These are phyloP conservation scores for Keiferia lycopersicella DNA, from an alignment of 2,888 invertebrate genomes.

Conservation along the genomic window DNA sequence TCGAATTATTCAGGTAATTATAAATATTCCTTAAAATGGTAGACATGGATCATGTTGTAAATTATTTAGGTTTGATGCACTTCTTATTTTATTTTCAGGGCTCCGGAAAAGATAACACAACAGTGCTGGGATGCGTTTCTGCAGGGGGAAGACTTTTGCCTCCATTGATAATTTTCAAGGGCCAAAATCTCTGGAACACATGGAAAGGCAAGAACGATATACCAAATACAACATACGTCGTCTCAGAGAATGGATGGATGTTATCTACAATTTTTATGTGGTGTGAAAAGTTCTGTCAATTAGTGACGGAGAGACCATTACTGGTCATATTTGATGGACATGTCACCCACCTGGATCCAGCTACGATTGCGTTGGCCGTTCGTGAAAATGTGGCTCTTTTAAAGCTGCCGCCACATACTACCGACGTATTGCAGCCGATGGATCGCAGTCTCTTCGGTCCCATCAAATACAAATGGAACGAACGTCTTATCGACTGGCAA, in stretches of 20 bases:
- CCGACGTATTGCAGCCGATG: slow-evolving; percentile 22
- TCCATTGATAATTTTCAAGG: slow-evolving; percentile 22
- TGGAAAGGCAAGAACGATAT: slow-evolving; percentile 22
- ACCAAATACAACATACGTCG: slow-evolving; percentile 16
- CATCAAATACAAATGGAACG: slow-evolving; percentile 25
- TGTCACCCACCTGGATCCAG: slow-evolving; percentile 27
- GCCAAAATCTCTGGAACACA: slow-evolving; percentile 17
- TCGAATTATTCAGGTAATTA: slow-evolving; percentile 18
- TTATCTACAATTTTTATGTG: slow-evolving; percentile 25
- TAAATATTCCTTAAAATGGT: background rate
- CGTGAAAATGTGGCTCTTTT: slow-evolving; percentile 25
- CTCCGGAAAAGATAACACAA: slow-evolving; percentile 24
- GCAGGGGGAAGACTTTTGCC: slow-evolving; percentile 17
- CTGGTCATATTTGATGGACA: slow-evolving; percentile 27
- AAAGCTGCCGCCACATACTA: slow-evolving; percentile 17
- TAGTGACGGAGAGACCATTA: slow-evolving; percentile 26
- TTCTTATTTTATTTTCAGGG: slow-evolving; percentile 18
- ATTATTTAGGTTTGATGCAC: slow-evolving; percentile 10
- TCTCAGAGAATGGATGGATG: slow-evolving; percentile 25
- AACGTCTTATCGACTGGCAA: slow-evolving; percentile 27
- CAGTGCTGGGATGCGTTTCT: slow-evolving; percentile 19
- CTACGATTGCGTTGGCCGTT: slow-evolving; percentile 25
- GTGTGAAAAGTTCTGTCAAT: slow-evolving; percentile 26
- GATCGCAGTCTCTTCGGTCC: slow-evolving; percentile 23
- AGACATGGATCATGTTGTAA: background rate